Evolutionary conservation across 2,113 vertebrate genomes (phyloP), one percentile per base, ranked within the genome.

Genomic region (Ceyx melanurus): DNA sequence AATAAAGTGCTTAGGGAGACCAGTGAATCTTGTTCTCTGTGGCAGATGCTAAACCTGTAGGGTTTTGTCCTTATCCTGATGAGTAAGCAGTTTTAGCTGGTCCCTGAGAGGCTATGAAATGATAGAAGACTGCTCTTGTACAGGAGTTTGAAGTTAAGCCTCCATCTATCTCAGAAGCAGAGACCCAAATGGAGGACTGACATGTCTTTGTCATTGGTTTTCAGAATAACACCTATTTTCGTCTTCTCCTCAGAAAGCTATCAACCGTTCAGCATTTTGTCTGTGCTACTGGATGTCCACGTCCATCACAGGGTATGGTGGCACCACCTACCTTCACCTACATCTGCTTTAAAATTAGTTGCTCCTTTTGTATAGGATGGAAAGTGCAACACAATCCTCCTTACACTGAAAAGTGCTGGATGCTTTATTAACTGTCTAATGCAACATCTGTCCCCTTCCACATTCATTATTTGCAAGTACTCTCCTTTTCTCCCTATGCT

Each of bases 11-110:
- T 91, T 79, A 74, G 86, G 58, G 81, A 92, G 75, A 50, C 82
- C 82, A 78, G 70, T 93, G 95, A 96, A 95, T 92, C 90, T 93
- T 96, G 89, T 81, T 92, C 79, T 95, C 61, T 76, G 45, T 92
- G 86, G 88, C 95, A 91, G 89, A 72, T 45, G 87, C 66, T 94
- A 92, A 91, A 88, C 73, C 87, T 84, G 67, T 78, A 83, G 74
- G 80, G 54, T 67, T 93, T 83, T 90, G 68, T 88, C 65, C 31
- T 29, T 86, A 93, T 86, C 87, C 72, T 94, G 94, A 93, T 94
- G 83, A 94, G 88, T 85, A 77, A 96, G 94, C 85, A 75, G 65
- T 89, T 91, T 45, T 61, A 68, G 64, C 75, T 80, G 28, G n/a
- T 68, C 66, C 70, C 70, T 82, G 68, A 77, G 60, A 82, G 78